phyloP scores from a whole-genome alignment of 2,888 invertebrate species.

The Chloroclystis v-ata region DNA sequence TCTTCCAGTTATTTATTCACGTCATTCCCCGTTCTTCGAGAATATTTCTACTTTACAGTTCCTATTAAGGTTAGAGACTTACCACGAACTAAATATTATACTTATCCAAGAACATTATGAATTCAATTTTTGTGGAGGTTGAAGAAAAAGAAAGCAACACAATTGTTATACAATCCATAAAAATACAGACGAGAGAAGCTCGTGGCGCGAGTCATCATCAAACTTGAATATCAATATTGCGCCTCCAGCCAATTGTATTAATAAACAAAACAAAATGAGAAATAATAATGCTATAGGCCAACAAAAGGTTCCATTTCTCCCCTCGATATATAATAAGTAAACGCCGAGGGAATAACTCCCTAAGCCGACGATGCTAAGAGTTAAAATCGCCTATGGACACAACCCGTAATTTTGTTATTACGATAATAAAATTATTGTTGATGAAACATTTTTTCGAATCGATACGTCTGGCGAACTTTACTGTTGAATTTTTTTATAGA shows the following conservation, averaged over 20 bases:
- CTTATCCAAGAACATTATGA: slow-evolving; percentile 11
- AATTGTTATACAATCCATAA: slow-evolving; percentile 64
- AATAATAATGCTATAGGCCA: slow-evolving; percentile 78
- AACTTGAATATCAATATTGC: slow-evolving; percentile 79
- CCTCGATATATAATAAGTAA: slow-evolving; percentile 65
- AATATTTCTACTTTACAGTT: slow-evolving; percentile 26
- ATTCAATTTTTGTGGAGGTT: slow-evolving; percentile 41
- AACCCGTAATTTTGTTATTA: slow-evolving; percentile 78
- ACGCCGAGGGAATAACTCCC: slow-evolving; percentile 55
- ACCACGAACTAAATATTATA: too few species aligned
- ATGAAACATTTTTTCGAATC: slow-evolving; percentile 77
- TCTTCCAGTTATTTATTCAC: slow-evolving; percentile 78
- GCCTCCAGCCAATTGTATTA: slow-evolving; percentile 78
- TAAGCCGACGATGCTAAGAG: slow-evolving; percentile 58
- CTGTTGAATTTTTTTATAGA: slow-evolving; percentile 72
- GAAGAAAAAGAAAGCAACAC: slow-evolving; percentile 52
- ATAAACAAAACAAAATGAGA: slow-evolving; percentile 79
- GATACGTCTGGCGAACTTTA: slow-evolving; percentile 74
- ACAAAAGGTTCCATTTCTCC: slow-evolving; percentile 79
- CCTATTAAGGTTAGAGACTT: too few species aligned
- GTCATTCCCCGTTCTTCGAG: slow-evolving; percentile 69
- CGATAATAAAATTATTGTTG: slow-evolving; percentile 78
- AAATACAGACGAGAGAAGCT: slow-evolving; percentile 68
- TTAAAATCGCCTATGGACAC: slow-evolving; percentile 57
- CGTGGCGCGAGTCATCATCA: slow-evolving; percentile 72